Evolutionary conservation across 1,140 invertebrate genomes (phyloP).

Genomic region (Apis cerana): DNA sequence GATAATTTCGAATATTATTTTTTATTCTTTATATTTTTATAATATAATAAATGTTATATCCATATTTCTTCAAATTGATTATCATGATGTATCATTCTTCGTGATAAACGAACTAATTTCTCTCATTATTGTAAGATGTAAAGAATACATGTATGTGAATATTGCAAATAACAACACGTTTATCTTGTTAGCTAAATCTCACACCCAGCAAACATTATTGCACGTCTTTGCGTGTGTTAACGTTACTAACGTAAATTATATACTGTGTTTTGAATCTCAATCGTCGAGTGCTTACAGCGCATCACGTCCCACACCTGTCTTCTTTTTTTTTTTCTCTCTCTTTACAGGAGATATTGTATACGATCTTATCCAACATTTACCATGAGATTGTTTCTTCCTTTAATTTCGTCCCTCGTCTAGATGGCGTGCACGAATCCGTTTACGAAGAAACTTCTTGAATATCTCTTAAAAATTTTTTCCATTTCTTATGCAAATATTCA

Average conservation of each 20-base stretch:
- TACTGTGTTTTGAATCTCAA: slow-evolving; percentile 40
- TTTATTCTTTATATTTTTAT: too few species aligned
- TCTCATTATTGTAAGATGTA: background rate
- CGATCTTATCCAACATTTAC: slow-evolving; percentile 1
- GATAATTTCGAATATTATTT: background rate
- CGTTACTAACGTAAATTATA: slow-evolving; percentile 22
- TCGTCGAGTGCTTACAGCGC: background rate
- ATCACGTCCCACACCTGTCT: slow-evolving; percentile 14
- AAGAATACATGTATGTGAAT: background rate
- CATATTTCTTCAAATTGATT: too few species aligned
- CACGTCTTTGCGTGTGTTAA: slow-evolving; percentile 26
- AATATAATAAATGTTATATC: too few species aligned
- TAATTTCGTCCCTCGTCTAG: background rate
- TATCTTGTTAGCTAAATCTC: slow-evolving; percentile 48
- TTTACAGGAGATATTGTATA: background rate
- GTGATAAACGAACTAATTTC: slow-evolving; percentile 18
- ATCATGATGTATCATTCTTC: background rate
- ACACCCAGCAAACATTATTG: slow-evolving; percentile 30
- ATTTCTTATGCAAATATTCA: background rate
- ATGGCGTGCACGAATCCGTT: background rate
- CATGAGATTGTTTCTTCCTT: background rate
- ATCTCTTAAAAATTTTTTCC: background rate
- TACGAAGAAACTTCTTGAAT: background rate
- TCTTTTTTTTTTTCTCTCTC: background rate
- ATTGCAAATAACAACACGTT: slow-evolving; percentile 34